Conservation (phyloP, 2,797 vertebrate species). For the Trachops cirrhosus region DNA sequence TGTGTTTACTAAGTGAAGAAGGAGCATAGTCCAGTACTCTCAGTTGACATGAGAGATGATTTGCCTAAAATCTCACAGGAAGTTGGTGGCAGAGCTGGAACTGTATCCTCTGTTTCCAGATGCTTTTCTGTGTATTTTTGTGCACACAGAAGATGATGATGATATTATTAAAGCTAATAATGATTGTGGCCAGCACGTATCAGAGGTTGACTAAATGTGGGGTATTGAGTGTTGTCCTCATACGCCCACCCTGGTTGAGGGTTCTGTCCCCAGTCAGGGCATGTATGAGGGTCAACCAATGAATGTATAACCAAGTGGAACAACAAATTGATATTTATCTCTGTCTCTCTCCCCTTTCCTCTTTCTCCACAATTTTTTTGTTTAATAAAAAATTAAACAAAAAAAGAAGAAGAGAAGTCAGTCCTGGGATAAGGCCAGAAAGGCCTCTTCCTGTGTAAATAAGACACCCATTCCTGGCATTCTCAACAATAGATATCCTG, state of each 20-base stretch:
- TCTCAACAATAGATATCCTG: not conserved
- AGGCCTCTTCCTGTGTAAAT: slow-evolving; percentile 22
- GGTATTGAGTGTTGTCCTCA: not conserved
- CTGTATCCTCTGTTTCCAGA: not conserved
- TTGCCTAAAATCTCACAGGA: not conserved
- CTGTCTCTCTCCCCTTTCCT: not conserved
- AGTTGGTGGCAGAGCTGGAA: not conserved
- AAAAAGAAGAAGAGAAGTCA: not conserved
- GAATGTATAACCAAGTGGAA: not conserved
- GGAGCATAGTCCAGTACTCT: not conserved
- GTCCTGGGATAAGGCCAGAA: not conserved
- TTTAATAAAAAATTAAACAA: not conserved
- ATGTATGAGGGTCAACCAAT: not conserved
- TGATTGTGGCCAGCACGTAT: not conserved
- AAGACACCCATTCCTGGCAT: not conserved
- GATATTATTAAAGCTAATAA: not conserved
- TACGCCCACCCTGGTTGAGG: not conserved
- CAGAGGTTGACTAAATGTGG: not conserved
- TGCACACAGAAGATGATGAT: not conserved
- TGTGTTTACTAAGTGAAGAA: not conserved
- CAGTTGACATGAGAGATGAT: not conserved
- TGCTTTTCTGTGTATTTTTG: not conserved
- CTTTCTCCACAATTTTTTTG: not conserved
- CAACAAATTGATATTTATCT: not conserved
- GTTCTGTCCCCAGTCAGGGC: not conserved